Evolutionary conservation across 2,797 vertebrate genomes (phyloP).

Genomic region (Diplodus sargus): DNA sequence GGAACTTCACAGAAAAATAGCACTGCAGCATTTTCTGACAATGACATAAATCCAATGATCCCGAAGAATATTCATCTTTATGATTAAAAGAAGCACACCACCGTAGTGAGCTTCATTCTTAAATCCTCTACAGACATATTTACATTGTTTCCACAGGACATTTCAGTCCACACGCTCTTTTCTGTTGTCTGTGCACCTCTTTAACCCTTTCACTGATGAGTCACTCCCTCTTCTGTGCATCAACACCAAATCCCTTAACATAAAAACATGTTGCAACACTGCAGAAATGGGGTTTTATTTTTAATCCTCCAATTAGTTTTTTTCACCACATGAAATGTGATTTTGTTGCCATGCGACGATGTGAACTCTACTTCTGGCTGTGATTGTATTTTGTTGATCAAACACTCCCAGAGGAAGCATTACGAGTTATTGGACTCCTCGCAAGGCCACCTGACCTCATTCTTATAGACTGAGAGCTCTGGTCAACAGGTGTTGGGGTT

Average conservation of each 20-base stretch:
- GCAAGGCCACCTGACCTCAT: not conserved
- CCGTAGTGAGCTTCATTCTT: not conserved
- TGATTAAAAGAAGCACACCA: not conserved
- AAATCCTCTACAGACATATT: not conserved
- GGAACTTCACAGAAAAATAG: too few species aligned
- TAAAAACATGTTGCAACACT: slow-evolving; percentile 28
- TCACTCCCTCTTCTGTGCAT: slow-evolving; percentile 23
- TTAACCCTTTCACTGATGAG: slow-evolving; percentile 32
- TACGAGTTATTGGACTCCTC: not conserved
- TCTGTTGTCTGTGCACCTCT: not conserved
- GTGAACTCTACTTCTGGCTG: not conserved
- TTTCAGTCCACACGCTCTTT: slow-evolving; percentile 26
- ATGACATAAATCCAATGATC: not conserved
- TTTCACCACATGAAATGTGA: slow-evolving; percentile 27
- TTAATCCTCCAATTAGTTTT: slow-evolving; percentile 10
- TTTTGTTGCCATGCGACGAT: slow-evolving; percentile 37
- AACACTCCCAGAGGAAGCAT: not conserved
- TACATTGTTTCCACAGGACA: slow-evolving; percentile 2
- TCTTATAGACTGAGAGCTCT: slow-evolving; percentile 7
- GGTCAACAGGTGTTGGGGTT: slow-evolving; percentile 60
- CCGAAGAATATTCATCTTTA: not conserved
- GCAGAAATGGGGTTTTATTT: slow-evolving; percentile 16
- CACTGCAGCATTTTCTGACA: too few species aligned
- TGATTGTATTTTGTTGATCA: slow-evolving; percentile 34
- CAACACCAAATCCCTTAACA: slow-evolving; percentile 18